A percentile compares a stretch with the other conserved stretches of the same genome.
These are phyloP conservation scores for Cacatua alba DNA, from an alignment of 2,113 vertebrate genomes.

Conservation along the genomic window DNA sequence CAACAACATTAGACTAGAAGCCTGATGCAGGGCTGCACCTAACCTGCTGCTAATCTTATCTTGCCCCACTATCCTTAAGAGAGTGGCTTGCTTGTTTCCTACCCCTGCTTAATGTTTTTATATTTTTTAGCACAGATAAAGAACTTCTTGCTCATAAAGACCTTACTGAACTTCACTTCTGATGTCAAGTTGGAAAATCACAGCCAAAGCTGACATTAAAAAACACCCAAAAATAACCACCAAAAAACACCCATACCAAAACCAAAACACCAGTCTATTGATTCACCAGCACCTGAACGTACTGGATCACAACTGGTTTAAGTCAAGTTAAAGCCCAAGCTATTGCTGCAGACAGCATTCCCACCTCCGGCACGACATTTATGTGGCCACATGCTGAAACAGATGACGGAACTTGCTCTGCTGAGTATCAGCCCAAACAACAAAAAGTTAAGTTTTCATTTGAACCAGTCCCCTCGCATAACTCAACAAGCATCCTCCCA, in stretches of 20 bases:
- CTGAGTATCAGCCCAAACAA: not conserved
- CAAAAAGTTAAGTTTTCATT: not conserved
- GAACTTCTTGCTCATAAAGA: not conserved
- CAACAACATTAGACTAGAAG: not conserved
- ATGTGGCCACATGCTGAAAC: not conserved
- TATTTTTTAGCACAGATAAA: not conserved
- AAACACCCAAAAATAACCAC: not conserved
- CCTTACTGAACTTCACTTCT: not conserved
- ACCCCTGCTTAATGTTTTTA: not conserved
- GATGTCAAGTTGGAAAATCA: not conserved
- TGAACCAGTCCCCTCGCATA: not conserved
- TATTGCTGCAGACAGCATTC: not conserved
- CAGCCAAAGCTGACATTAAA: not conserved
- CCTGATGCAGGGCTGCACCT: not conserved
- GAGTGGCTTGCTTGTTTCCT: not conserved
- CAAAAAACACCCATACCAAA: not conserved
- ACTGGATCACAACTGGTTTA: not conserved
- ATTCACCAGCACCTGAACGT: not conserved
- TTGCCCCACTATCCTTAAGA: not conserved
- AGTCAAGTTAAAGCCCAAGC: not conserved
- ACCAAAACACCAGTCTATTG: not conserved
- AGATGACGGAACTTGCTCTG: not conserved
- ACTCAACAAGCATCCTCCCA: not conserved
- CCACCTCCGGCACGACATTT: not conserved
- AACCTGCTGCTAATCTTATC: not conserved